A percentile compares a stretch with the other conserved stretches of the same genome.
Evolutionary conservation across 2,888 invertebrate genomes (phyloP).

Genomic region (Papilio elwesi): DNA sequence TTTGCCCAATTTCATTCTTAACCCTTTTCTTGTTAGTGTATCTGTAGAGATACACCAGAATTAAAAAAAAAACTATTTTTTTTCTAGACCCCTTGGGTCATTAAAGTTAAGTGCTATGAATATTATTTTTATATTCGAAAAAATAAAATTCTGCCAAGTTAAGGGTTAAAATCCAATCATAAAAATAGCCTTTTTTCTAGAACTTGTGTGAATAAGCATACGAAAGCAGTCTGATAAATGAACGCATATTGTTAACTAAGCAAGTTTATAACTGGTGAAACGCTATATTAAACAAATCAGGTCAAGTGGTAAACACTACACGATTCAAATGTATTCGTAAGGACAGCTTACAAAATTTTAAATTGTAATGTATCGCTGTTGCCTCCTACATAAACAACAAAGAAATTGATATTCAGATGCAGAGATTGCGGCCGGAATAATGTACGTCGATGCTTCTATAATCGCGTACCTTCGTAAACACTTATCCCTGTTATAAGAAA

Average conservation of each 20-base stretch:
- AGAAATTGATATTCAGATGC: conserved; percentile 33
- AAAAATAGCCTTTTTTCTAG: no score
- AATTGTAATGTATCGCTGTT: conserved; percentile 29
- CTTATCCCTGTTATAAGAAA: background rate
- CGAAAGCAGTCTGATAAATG: background rate
- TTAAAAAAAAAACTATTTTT: no score
- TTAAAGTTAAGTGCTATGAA: no score
- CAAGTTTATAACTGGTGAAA: background rate
- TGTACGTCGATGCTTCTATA: background rate
- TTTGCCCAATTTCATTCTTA: no score
- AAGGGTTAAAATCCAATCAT: no score
- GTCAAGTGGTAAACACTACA: conserved; percentile 7
- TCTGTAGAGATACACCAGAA: no score
- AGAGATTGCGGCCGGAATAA: conserved; percentile 20
- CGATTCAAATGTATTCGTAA: conserved; percentile 29
- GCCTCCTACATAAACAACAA: conserved; percentile 16
- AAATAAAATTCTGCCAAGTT: no score
- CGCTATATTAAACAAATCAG: conserved; percentile 6
- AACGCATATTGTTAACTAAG: background rate
- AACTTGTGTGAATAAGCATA: no score
- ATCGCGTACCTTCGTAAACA: background rate
- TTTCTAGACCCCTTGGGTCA: no score
- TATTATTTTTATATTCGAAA: no score
- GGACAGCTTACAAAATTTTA: conserved; percentile 23
- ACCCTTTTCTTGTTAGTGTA: no score